phyloP scores from a whole-genome alignment of 2,113 vertebrate species.

The Erythrocebus patas region DNA sequence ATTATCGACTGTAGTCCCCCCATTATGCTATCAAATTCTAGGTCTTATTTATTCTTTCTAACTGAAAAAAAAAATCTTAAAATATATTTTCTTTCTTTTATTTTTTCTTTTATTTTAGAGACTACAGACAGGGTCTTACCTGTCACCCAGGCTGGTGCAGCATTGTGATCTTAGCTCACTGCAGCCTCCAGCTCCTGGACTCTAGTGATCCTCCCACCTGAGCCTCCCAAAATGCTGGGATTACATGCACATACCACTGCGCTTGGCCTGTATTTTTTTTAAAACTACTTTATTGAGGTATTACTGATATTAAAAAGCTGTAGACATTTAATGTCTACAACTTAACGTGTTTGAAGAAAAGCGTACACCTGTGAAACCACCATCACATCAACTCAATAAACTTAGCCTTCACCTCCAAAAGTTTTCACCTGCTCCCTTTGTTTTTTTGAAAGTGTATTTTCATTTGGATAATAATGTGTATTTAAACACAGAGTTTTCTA shows the following conservation, averaged over 20 bases:
- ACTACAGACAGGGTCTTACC: no score
- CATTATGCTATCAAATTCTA: no score
- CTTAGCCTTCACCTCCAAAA: background rate
- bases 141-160: no score
- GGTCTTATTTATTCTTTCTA: no score
- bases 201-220: no score
- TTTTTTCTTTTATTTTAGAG: no score
- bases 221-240: no score
- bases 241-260: no score
- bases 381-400: background rate
- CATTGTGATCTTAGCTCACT: no score
- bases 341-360: background rate
- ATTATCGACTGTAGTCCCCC: no score
- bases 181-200: no score
- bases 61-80: background rate
- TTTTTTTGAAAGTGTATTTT: background rate
- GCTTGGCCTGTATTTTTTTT: rapidly evolving
- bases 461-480: background rate
- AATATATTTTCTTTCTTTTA: background rate
- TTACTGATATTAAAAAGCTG: background rate
- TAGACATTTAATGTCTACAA: background rate
- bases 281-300: background rate
- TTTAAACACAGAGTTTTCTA: background rate
- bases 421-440: background rate
- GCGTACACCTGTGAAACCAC: background rate